phyloP scores from a whole-genome alignment of 2,113 vertebrate genomes.

The Bagarius yarrelli region DNA sequence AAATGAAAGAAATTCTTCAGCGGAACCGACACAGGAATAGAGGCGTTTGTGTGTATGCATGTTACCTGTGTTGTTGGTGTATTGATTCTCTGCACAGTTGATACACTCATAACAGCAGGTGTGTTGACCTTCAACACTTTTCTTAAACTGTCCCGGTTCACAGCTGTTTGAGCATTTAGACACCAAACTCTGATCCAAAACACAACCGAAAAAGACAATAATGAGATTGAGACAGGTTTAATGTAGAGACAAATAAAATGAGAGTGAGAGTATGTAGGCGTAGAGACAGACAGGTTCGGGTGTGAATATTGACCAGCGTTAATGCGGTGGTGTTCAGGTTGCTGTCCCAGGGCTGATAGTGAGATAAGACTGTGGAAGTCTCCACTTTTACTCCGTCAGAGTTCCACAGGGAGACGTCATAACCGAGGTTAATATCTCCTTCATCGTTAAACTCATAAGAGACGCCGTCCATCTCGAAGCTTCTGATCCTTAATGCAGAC shows the following conservation, averaged over 20 bases:
- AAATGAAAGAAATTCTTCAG: neutral
- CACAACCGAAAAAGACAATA: neutral
- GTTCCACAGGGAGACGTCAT: constrained; percentile 79
- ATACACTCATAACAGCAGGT: constrained; percentile 85
- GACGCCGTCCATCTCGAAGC: constrained; percentile 60
- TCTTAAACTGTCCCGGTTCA: constrained; percentile 80
- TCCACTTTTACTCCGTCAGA: constrained; percentile 59
- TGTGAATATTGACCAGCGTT: constrained; percentile 1
- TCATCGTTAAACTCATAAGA: constrained; percentile 73
- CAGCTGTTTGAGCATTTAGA: constrained; percentile 84
- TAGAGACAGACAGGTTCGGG: neutral
- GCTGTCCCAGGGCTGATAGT: constrained; percentile 71
- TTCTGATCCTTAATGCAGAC: constrained; percentile 65
- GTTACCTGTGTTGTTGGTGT: constrained; percentile 77
- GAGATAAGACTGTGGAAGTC: constrained; percentile 68
- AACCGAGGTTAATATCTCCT: constrained; percentile 79
- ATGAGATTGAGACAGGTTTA: neutral
- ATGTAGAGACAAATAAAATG: no score
- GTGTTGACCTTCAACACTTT: constrained; percentile 78
- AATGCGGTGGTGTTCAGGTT: constrained; percentile 60
- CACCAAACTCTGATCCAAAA: constrained; percentile 65
- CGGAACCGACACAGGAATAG: neutral
- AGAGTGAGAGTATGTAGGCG: neutral
- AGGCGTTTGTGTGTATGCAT: neutral
- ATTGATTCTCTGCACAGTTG: constrained; percentile 82